These are phyloP conservation scores for Pristionchus fissidentatus DNA, from an alignment of 2,888 invertebrate species.

Conservation along the genomic window DNA sequence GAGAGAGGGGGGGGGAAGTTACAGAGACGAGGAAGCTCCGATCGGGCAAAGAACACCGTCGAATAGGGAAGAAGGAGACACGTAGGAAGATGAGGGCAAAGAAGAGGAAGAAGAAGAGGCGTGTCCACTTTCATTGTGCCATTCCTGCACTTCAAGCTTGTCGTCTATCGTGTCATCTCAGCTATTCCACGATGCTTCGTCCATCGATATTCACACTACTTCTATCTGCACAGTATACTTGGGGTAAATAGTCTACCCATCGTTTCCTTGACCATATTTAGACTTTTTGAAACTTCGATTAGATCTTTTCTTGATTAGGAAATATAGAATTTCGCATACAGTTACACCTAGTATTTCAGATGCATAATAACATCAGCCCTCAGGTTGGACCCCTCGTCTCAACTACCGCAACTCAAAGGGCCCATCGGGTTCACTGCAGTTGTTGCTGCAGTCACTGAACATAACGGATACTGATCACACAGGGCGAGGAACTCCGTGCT, in stretches of 20 bases:
- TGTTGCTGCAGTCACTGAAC: slow-evolving; percentile 28
- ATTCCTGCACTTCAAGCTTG: slow-evolving; percentile 26
- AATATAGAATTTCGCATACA: no score
- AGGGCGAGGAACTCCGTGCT: slow-evolving; percentile 64
- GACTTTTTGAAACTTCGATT: neutral
- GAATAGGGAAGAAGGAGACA: no score
- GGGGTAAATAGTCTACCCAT: neutral
- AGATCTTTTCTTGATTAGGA: neutral
- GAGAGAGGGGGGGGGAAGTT: neutral
- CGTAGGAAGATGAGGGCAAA: neutral
- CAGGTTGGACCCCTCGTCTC: neutral
- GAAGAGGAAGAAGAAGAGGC: neutral
- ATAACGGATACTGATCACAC: slow-evolving; percentile 12
- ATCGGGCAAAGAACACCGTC: no score
- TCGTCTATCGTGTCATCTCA: neutral
- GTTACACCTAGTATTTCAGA: neutral
- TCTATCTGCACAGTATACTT: neutral
- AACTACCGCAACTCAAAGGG: neutral
- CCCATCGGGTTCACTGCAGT: slow-evolving; percentile 20
- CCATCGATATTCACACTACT: neutral
- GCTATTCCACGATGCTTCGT: neutral
- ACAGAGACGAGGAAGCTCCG: no score
- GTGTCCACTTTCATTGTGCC: slow-evolving; percentile 7
- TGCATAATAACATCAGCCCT: neutral
- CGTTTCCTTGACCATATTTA: neutral